Conservation (phyloP, 2,113 vertebrate species). For the Chrysemys picta region DNA sequence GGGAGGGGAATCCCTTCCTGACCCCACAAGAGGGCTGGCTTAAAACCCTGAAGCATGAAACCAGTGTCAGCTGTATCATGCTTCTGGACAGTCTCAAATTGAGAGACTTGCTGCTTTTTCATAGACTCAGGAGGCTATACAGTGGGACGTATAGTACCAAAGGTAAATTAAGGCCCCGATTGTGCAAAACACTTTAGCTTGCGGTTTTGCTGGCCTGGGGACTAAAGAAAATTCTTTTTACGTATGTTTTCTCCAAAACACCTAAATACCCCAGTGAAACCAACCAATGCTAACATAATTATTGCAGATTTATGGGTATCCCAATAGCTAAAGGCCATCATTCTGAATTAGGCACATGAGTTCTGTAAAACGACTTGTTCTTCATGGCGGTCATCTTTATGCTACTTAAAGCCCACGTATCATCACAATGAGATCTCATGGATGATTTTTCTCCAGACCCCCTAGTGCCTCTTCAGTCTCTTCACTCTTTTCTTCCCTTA, state of each 20-base stretch:
- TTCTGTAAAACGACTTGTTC: neutral
- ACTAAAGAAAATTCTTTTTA: neutral
- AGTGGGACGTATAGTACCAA: neutral
- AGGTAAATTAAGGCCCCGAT: neutral
- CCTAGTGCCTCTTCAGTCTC: neutral
- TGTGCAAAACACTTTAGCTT: neutral
- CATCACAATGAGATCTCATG: neutral
- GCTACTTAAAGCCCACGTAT: fast-evolving
- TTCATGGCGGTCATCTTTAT: fast-evolving
- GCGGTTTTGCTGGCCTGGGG: neutral
- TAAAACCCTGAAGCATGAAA: neutral
- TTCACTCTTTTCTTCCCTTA: neutral
- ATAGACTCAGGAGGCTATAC: fast-evolving
- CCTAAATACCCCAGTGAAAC: neutral
- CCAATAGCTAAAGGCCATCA: fast-evolving
- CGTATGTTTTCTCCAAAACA: neutral
- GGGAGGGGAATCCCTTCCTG: no score
- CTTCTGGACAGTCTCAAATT: neutral
- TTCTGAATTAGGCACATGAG: fast-evolving
- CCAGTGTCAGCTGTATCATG: neutral
- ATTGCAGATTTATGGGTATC: neutral
- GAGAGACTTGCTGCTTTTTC: neutral
- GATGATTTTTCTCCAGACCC: neutral
- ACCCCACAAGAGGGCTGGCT: no score
- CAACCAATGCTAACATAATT: neutral